phyloP scores from a whole-genome alignment of 2,797 vertebrate genomes.

The Cuniculus paca region DNA sequence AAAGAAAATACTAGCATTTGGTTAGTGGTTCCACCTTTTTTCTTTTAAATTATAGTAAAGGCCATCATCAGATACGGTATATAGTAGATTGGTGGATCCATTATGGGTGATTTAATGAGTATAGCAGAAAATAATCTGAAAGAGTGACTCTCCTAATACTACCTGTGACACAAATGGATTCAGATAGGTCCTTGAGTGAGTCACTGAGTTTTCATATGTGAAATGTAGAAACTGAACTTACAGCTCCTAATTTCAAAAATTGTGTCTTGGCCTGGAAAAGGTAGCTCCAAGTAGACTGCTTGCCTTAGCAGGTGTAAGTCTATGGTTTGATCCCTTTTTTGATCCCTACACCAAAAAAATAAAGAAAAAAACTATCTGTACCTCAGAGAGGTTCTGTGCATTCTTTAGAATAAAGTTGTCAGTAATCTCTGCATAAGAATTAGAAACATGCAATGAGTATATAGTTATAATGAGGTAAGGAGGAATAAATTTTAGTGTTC shows the following conservation, averaged over 20 bases:
- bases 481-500: neutral
- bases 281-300: neutral
- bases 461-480: neutral
- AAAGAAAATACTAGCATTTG: neutral
- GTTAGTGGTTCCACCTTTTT: neutral
- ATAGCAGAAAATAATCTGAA: neutral
- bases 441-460: neutral
- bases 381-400: neutral
- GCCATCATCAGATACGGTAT: neutral
- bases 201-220: neutral
- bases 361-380: neutral
- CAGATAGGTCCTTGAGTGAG: neutral
- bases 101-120: neutral
- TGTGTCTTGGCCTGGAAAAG: neutral
- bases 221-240: neutral
- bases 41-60: neutral
- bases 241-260: slow-evolving; percentile 19
- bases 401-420: neutral
- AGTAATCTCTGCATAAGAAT: neutral
- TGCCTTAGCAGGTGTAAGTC: neutral
- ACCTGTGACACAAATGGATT: neutral
- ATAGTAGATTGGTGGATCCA: neutral
- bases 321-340: neutral
- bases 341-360: neutral
- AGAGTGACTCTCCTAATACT: rapidly evolving